These are phyloP conservation scores for Leiothrix lutea DNA, from an alignment of 2,113 vertebrate genomes.

Conservation along the genomic window DNA sequence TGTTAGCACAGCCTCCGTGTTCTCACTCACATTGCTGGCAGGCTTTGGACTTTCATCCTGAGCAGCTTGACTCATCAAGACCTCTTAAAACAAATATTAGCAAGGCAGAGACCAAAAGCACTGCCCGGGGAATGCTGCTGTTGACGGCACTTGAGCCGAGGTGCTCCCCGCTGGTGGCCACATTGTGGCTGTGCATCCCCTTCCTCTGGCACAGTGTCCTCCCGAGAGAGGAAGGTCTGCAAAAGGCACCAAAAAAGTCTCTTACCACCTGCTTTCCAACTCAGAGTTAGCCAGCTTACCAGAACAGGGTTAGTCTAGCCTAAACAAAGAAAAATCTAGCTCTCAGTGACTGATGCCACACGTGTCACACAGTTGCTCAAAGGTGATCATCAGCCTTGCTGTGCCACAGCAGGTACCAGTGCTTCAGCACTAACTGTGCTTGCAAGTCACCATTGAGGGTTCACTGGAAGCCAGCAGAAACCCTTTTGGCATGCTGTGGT, in stretches of 20 bases:
- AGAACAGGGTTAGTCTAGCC: background rate
- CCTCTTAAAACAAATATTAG: background rate
- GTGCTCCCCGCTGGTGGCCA: accelerated
- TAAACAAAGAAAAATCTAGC: background rate
- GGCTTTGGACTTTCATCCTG: background rate
- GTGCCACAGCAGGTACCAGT: background rate
- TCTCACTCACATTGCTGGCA: background rate
- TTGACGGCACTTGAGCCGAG: background rate
- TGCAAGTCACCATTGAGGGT: background rate
- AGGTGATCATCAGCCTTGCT: accelerated
- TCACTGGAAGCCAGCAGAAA: background rate
- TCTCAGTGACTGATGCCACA: background rate
- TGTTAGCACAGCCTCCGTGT: background rate
- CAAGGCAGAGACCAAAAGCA: background rate
- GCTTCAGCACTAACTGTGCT: background rate
- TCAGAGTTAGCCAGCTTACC: background rate
- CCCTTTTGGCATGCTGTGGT: background rate
- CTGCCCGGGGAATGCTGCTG: accelerated
- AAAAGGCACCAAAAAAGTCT: background rate
- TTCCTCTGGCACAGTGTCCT: accelerated
- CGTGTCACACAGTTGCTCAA: accelerated
- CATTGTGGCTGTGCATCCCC: accelerated
- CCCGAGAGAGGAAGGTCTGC: background rate
- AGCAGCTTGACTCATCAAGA: background rate
- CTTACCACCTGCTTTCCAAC: background rate